Conservation (phyloP, 1,140 invertebrate genomes). For the Danaus plexippus region DNA sequence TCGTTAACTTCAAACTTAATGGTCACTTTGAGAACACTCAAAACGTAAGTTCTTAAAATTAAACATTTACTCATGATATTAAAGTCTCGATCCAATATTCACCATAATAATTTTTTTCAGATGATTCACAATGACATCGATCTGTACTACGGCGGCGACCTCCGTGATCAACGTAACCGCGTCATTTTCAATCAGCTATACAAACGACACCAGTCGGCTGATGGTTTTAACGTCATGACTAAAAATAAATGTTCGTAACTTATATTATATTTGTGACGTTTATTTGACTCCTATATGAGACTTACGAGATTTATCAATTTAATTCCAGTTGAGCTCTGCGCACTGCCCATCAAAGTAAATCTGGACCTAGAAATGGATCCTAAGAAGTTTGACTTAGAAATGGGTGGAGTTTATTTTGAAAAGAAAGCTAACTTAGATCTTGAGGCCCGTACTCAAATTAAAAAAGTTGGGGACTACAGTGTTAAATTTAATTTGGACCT, state of each 20-base stretch:
- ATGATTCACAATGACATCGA: constrained; percentile 71
- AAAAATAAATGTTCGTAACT: constrained; percentile 51
- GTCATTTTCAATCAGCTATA: constrained; percentile 67
- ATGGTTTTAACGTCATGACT: constrained; percentile 51
- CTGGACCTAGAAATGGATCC: constrained; percentile 69
- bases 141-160: constrained; percentile 75
- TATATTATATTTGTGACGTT: constrained; percentile 25
- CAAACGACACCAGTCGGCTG: constrained; percentile 42
- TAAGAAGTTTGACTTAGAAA: constrained; percentile 69
- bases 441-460: constrained; percentile 68
- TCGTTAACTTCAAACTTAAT: constrained; percentile 72
- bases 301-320: constrained; percentile 1
- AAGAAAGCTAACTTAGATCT: constrained; percentile 73
- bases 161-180: constrained; percentile 71
- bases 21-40: constrained; percentile 43
- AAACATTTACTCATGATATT: not conserved
- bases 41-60: constrained; percentile 30
- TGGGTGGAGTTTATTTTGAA: constrained; percentile 69
- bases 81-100: not conserved
- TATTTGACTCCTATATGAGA: constrained; percentile 6
- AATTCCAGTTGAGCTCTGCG: constrained; percentile 70
- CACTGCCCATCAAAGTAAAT: constrained; percentile 62
- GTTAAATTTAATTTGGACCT: constrained; percentile 72
- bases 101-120: constrained; percentile 31
- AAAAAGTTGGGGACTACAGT: constrained; percentile 73